Base-by-base conservation (phyloP, 2,797 vertebrate genomes). In the Tragelaphus eurycerus region DNA sequence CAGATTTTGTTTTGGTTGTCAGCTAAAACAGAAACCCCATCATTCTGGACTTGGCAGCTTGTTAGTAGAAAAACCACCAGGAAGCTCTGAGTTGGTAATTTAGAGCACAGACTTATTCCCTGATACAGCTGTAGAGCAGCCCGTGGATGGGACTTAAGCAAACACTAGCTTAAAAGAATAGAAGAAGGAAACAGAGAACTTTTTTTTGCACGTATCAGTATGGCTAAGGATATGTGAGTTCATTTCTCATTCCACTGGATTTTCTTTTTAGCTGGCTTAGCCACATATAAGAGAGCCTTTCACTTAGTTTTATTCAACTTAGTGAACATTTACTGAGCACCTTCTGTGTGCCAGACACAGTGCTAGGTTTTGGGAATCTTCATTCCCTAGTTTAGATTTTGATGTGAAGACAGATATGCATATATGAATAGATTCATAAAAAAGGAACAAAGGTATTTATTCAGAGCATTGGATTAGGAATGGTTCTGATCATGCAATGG, bases 81-180 rank as follows among this genome's bases (percentile, higher is more conserved):
- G 90, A 98, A 98, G 96, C 98, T 98, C 93, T 19, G 16, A 96
- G 86, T 97, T 97, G 57, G 67, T 98, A 98, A 96, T 97, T 98
- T 96, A 92, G 94, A 97, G 90, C 52, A 93, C n/a, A 97, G 89
- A 97, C 96, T 96, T 97, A 95, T 11, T 89, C 95, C 92, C 93
- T 86, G 83, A 96, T 96, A 81, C 96, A 97, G 96, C 96, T 98
- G 89, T 85, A 86, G 89, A 98, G 93, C 52, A 95, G 71, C 93
- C 96, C 87, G 93, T 96, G 74, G 48, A 50, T 96, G 12, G 62
- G 67, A 93, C 74, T 81, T 96, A 90, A 93, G 86, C 89, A 97
- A 98, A 96, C 54, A 46, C n/a, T 12, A 64, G 90, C n/a, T 96
- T 95, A 92, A 86, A 93, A 90, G 88, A 90, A 90, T 38, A 52